phyloP scores from a whole-genome alignment of 2,888 invertebrate genomes.

The Eumerus sabulonum region DNA sequence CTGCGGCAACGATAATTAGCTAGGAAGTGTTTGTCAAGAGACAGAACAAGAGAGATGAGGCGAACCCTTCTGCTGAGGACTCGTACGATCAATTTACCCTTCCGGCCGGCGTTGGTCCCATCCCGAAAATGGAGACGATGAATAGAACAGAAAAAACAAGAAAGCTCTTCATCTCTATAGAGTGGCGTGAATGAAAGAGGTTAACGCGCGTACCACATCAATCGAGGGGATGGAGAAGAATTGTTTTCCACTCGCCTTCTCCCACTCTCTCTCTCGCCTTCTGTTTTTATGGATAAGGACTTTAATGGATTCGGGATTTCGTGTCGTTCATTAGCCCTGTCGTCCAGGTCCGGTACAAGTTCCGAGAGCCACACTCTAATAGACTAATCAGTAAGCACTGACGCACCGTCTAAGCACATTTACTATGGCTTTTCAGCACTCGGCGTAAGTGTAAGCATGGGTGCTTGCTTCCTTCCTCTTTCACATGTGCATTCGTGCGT shows the following conservation, averaged over 20 bases:
- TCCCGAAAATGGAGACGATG: too few species aligned
- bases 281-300: constrained; percentile 9
- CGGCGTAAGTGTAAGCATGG: constrained; percentile 59
- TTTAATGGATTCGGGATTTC: constrained; percentile 68
- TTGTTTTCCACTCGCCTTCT: constrained; percentile 10
- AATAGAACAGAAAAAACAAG: too few species aligned
- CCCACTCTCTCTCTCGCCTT: constrained; percentile 9
- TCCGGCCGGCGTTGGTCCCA: constrained; percentile 58
- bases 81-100: constrained; percentile 65
- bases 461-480: constrained; percentile 64
- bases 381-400: constrained; percentile 59
- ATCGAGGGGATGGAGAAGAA: constrained; percentile 16
- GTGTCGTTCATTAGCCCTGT: constrained; percentile 61
- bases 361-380: constrained; percentile 57
- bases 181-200: constrained; percentile 42
- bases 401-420: constrained; percentile 38
- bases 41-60: too few species aligned
- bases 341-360: constrained; percentile 29
- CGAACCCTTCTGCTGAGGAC: not conserved
- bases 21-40: constrained; percentile 67
- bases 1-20: constrained; percentile 57
- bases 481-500: not conserved
- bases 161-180: constrained; percentile 36
- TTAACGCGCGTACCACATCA: constrained; percentile 60
- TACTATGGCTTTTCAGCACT: constrained; percentile 25